Conservation (phyloP, 2,888 invertebrate species). For the Neoitamus cyanurus region DNA sequence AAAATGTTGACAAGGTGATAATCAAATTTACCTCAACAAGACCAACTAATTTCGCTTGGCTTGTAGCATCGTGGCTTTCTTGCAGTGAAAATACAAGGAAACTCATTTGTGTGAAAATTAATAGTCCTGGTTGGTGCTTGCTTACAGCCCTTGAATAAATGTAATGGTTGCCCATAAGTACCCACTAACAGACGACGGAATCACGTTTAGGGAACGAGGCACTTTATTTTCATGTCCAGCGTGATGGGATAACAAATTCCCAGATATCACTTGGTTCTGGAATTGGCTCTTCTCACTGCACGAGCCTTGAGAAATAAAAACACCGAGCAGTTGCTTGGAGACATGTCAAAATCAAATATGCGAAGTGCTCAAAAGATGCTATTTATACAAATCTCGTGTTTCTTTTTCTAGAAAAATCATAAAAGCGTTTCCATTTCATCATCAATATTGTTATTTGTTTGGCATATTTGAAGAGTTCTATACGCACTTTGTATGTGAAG, state of each 20-base stretch:
- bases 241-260: constrained; percentile 13
- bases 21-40: neutral
- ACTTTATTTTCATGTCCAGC: neutral
- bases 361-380: neutral
- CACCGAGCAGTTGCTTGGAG: neutral
- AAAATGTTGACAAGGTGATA: neutral
- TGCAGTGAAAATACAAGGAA: neutral
- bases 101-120: constrained; percentile 1
- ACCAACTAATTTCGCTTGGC: neutral
- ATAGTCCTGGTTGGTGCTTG: neutral
- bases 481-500: neutral
- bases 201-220: neutral
- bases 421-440: neutral
- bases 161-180: neutral
- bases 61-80: neutral
- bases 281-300: neutral
- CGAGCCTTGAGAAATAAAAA: neutral
- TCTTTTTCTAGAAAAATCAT: neutral
- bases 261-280: neutral
- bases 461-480: neutral
- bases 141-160: neutral
- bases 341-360: neutral
- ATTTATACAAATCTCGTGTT: neutral
- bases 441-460: neutral
- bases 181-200: neutral